These are phyloP conservation scores for Drosophila cracens DNA, from an alignment of 2,888 invertebrate genomes.

Conservation along the genomic window DNA sequence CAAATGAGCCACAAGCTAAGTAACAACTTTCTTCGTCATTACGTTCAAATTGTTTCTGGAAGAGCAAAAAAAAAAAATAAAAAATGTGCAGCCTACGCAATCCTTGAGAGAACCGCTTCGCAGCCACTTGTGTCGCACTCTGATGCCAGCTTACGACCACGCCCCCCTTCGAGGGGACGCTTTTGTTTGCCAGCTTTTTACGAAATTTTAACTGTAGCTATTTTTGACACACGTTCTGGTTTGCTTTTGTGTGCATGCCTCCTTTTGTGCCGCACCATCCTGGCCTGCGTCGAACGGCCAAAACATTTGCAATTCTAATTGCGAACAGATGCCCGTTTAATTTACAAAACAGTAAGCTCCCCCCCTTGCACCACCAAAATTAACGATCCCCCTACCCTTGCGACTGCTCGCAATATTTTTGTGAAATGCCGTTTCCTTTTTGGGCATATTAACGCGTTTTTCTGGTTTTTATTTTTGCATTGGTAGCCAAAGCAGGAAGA, in stretches of 20 bases:
- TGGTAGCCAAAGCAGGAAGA: constrained; percentile 63
- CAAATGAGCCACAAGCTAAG: constrained; percentile 80
- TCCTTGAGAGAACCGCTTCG: constrained; percentile 16
- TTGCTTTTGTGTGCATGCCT: not conserved
- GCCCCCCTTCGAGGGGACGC: constrained; percentile 6
- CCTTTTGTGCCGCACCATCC: not conserved
- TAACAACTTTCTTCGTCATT: constrained; percentile 81
- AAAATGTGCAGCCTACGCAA: constrained; percentile 50
- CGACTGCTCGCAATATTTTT: constrained; percentile 30
- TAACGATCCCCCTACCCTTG: not conserved
- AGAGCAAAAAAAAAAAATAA: not conserved
- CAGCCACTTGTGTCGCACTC: constrained; percentile 64
- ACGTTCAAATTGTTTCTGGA: constrained; percentile 75
- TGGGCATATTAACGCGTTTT: constrained; percentile 64
- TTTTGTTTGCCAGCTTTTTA: constrained; percentile 1
- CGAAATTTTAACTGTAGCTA: constrained; percentile 53
- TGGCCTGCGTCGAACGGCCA: constrained; percentile 2
- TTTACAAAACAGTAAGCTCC: constrained; percentile 36
- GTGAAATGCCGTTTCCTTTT: constrained; percentile 45
- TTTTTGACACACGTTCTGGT: constrained; percentile 51
- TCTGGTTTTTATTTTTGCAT: constrained; percentile 65
- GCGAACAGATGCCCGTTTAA: constrained; percentile 58
- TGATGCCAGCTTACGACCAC: constrained; percentile 66
- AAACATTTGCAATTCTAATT: constrained; percentile 76
- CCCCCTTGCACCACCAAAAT: not conserved